Evolutionary conservation across 2,113 vertebrate species (phyloP).

Genomic region (Proterorhinus semilunaris): DNA sequence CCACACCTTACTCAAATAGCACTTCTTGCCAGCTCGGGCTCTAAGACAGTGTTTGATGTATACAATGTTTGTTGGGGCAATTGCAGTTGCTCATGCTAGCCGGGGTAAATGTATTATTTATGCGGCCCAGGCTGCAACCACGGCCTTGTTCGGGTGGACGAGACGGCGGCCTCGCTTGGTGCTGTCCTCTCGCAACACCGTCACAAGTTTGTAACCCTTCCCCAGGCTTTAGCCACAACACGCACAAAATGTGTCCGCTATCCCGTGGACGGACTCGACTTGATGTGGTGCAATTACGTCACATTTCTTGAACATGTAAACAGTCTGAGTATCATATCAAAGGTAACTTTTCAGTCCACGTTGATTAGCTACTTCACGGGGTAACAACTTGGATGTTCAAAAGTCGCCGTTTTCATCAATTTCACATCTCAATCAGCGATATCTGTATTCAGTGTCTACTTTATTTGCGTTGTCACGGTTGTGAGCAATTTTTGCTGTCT

Average conservation of each 20-base stretch:
- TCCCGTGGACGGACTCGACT: conserved; percentile 18
- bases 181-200: conserved; percentile 64
- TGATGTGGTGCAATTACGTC: conserved; percentile 67
- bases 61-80: conserved; percentile 33
- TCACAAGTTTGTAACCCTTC: conserved; percentile 62
- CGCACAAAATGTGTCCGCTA: conserved; percentile 37
- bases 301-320: conserved; percentile 66
- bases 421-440: conserved; percentile 1
- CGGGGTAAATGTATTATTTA: conserved; percentile 73
- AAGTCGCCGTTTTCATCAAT: conserved; percentile 19
- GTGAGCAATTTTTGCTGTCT: conserved; percentile 49
- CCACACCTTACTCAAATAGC: conserved; percentile 13
- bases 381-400: conserved; percentile 24
- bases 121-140: conserved; percentile 70
- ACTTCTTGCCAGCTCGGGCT: conserved; percentile 3
- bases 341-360: conserved; percentile 55
- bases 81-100: conserved; percentile 35
- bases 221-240: conserved; percentile 41
- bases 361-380: conserved; percentile 10
- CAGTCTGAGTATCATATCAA: conserved; percentile 37
- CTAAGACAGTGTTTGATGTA: conserved; percentile 17
- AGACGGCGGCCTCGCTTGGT: conserved; percentile 71
- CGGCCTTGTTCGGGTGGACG: conserved; percentile 77
- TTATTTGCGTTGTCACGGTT: conserved; percentile 38
- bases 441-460: conserved; percentile 27